These are phyloP conservation scores for Nemurella pictetii DNA, from an alignment of 2,888 invertebrate genomes.

Conservation along the genomic window DNA sequence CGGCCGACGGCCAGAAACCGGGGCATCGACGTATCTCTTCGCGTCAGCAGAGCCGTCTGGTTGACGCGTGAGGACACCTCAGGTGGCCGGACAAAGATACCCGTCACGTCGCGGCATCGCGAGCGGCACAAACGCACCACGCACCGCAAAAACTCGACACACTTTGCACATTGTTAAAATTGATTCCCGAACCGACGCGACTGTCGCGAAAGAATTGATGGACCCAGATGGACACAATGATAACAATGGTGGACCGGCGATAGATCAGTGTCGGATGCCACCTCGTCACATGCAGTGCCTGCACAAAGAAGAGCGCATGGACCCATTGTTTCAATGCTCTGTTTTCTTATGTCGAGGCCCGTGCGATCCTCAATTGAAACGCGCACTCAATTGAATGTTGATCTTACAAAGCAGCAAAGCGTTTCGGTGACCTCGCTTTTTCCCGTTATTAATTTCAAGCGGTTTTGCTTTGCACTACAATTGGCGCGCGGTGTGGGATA, in stretches of 20 bases:
- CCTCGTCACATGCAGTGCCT: not conserved
- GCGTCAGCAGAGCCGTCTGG: conserved; percentile 18
- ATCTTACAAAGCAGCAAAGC: not conserved
- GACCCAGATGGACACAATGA: conserved; percentile 18
- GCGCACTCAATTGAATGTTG: not conserved
- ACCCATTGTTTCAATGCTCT: not conserved
- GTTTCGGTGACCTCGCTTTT: not conserved
- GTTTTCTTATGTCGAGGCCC: not conserved
- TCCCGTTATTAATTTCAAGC: not conserved
- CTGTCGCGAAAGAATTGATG: conserved; percentile 24
- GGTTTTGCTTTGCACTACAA: not conserved
- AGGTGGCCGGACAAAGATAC: conserved; percentile 2
- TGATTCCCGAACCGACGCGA: conserved; percentile 8
- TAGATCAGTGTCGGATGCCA: conserved; percentile 8
- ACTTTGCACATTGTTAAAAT: conserved; percentile 31
- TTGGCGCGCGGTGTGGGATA: not conserved
- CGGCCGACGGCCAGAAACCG: not conserved
- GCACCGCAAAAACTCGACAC: not conserved
- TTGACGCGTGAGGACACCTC: conserved; percentile 19
- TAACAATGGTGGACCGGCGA: conserved; percentile 1
- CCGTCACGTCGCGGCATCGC: not conserved
- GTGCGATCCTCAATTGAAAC: not conserved
- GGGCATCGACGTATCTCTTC: not conserved
- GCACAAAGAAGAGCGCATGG: not conserved
- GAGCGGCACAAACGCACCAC: not conserved